phyloP scores from a whole-genome alignment of 2,113 vertebrate species.

The Corvus moneduloides region DNA sequence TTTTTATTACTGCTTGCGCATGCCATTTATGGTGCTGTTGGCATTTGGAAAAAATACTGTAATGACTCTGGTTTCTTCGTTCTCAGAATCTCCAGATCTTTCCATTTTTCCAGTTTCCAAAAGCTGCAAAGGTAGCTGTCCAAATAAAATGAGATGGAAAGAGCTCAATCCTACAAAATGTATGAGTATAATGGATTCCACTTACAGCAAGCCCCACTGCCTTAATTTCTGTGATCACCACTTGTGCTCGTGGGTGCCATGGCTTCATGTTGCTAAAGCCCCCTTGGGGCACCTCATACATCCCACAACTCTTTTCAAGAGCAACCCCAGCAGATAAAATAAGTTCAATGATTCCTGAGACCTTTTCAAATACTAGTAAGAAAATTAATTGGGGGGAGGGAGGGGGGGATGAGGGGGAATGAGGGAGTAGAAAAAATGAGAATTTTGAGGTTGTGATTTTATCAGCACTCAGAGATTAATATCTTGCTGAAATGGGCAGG shows the following conservation, averaged over 20 bases:
- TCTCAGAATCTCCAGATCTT: background rate
- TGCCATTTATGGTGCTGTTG: background rate
- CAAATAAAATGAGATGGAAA: background rate
- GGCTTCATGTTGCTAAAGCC: background rate
- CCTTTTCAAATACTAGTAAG: background rate
- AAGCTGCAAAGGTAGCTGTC: background rate
- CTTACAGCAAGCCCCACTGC: background rate
- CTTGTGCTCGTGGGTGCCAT: background rate
- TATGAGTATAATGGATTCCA: background rate
- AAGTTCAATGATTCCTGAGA: background rate
- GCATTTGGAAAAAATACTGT: constrained; percentile 2
- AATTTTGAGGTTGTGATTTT: background rate
- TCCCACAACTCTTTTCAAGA: background rate
- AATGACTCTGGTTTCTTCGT: background rate
- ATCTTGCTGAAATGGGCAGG: background rate
- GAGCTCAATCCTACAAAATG: background rate
- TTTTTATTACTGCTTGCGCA: background rate
- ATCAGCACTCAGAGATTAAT: background rate
- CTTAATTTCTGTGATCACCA: background rate
- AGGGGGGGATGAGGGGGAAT: too few relatives aligned
- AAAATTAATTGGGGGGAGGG: background rate
- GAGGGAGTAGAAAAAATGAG: too few relatives aligned
- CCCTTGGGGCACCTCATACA: background rate
- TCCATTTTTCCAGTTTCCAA: background rate
- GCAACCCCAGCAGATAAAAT: background rate